Evolutionary conservation across 2,797 vertebrate genomes (phyloP), one percentile per base, ranked within the genome.

Genomic region (Lepidocolaptes lacrymiger): DNA sequence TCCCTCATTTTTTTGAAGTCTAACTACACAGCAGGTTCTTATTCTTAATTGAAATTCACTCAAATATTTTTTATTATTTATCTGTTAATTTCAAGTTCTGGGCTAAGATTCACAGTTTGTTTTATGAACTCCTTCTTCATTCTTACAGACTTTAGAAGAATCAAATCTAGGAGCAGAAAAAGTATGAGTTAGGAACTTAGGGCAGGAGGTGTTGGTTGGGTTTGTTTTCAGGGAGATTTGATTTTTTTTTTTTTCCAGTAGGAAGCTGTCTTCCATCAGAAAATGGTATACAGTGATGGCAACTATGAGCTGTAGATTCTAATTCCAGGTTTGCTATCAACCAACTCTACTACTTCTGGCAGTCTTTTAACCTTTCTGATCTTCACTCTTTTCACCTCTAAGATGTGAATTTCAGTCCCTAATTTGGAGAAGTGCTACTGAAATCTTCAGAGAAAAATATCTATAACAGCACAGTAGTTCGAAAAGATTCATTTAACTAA

Each of bases 201-300:
- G 2, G 14, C 14, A 2, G 0, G 6, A 4, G 2, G 0, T 49
- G 2, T 37, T n/a, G 5, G 1, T 67, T 67, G 5, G 4, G 0
- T n/a, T 49, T 71, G 4, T 32, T 51, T n/a, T 24, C 9, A 11
- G 18, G 2, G 1, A 19, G 2, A 5, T 51, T 64, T 91, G 26
- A 26, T 14, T 39, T 39, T 37, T 20, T 2, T 7, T 61, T 27
- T 37, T 80, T 46, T 24, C 37, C 24, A 4, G 3, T 49, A 37
- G 34, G 26, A 80, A 83, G 16, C 3, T 66, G 10, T 49, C n/a
- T 75, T 37, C 34, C 14, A 7, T 7, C n/a, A 67, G 63, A 44
- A 86, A 90, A 67, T 21, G 2, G 2, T 13, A 10, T 81, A 48
- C 9, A 21, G 8, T 22, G 10, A 59, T 44, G 22, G 23, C 24